Evolutionary conservation across 2,888 invertebrate species (phyloP).

Genomic region (Andrena praecox): DNA sequence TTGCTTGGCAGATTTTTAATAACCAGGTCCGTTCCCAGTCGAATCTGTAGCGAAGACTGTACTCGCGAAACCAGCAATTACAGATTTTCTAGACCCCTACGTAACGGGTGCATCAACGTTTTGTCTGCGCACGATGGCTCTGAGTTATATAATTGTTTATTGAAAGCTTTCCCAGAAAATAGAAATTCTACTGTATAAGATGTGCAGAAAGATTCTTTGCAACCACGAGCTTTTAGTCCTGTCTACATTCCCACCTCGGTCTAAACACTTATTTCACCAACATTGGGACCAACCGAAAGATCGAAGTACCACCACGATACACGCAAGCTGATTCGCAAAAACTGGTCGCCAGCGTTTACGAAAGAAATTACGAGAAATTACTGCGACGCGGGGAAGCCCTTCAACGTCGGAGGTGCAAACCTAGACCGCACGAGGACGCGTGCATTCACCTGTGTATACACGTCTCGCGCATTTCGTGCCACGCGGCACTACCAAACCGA

Average conservation of each 20-base stretch:
- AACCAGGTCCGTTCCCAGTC: not conserved
- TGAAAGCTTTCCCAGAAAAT: conserved; percentile 21
- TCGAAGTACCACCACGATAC: not conserved
- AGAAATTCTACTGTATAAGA: not conserved
- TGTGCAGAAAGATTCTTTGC: not conserved
- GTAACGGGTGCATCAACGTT: conserved; percentile 15
- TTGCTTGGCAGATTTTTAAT: conserved; percentile 16
- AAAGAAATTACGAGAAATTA: conserved; percentile 39
- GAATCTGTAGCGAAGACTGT: not conserved
- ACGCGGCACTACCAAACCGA: conserved; percentile 78
- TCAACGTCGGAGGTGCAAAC: not conserved
- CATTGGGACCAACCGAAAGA: not conserved
- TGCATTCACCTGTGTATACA: conserved; percentile 22
- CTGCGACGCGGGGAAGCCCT: conserved; percentile 7
- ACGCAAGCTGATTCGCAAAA: not conserved
- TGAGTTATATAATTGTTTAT: conserved; percentile 37
- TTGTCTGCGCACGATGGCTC: conserved; percentile 18
- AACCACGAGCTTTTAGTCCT: too few relatives aligned
- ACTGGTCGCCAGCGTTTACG: conserved; percentile 1
- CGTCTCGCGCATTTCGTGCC: conserved; percentile 68
- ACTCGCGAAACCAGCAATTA: conserved; percentile 34
- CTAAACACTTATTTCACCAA: not conserved
- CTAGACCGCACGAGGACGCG: conserved; percentile 18
- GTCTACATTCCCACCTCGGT: not conserved
- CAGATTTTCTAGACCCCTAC: conserved; percentile 20